Percentiles rank a stretch among this genome's conserved stretches.
Conservation (phyloP, 2,113 vertebrate genomes). For the Nycticorax nycticorax region DNA sequence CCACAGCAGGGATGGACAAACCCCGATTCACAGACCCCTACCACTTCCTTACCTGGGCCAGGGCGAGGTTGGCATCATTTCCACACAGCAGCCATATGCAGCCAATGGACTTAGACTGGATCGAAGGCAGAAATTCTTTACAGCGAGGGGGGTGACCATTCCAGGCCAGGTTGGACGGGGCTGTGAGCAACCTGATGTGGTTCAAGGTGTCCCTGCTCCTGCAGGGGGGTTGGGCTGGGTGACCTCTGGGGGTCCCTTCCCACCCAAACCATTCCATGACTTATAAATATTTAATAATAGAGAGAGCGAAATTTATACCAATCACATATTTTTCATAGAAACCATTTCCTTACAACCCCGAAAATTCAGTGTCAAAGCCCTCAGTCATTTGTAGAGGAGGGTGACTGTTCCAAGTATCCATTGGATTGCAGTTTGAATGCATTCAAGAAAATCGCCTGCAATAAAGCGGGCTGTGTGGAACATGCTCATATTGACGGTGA, state of each 20-base stretch:
- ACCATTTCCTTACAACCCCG: neutral
- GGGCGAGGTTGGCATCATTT: rapidly evolving
- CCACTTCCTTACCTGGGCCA: neutral
- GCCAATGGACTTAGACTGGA: too few species aligned
- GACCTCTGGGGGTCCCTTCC: too few species aligned
- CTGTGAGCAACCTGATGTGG: too few species aligned
- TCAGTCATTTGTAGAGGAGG: neutral
- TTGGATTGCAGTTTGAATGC: neutral
- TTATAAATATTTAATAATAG: neutral
- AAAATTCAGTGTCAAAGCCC: neutral
- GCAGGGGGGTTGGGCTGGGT: too few species aligned
- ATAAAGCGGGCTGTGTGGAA: neutral
- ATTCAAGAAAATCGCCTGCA: neutral
- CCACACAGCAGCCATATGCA: neutral
- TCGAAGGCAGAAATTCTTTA: too few species aligned
- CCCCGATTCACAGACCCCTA: neutral
- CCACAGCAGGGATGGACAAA: neutral
- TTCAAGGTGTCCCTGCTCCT: too few species aligned
- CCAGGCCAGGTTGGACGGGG: too few species aligned
- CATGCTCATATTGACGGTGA: neutral
- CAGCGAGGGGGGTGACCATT: too few species aligned
- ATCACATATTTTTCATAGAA: neutral
- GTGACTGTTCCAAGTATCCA: neutral
- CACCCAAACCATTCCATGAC: too few species aligned
- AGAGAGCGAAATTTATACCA: neutral